Base-by-base conservation (phyloP, 2,888 invertebrate species). In the Poecilus cupreus region DNA sequence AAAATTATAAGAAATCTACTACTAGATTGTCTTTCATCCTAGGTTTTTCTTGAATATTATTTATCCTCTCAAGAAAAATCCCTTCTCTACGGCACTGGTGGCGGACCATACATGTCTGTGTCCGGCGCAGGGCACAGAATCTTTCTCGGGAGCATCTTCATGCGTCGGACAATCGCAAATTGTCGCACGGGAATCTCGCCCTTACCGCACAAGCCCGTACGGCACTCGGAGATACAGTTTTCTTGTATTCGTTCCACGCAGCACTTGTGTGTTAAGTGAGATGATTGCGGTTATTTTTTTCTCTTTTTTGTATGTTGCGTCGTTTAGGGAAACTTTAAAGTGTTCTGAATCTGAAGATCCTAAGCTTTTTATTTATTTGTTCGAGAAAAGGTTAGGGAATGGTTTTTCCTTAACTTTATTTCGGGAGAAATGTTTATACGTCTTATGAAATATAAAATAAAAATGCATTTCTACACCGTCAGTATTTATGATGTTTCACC, bases 261-360 rank as follows among this genome's bases (percentile, higher is more conserved):
- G 16, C 64, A 68, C 64, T 68, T 68, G 39, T 39, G 32, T 60
- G 60, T 32, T 46, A 78, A 64, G 60, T 60, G 78, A 78, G 16
- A 78, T 60, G 39, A 77, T 57, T 77, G 54, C 77, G 60, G 54
- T 77, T 74, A 49, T 72, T 20, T 39, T 70, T 72, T 39, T 70
- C 32, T 51, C 37, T 51, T 26, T 75, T 46, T 26, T 37, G n/a
- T n/a, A 46, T 60, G 57, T 78, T 64, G 46, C 60, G 39, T 64
- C 46, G 60, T 78, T 78, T 60, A 78, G 20, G 46, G 37, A 60
- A 68, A 64, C 46, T 60, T 78, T 78, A 78, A 78, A 78, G 64
- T 78, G 64, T 46, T 8, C 43, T 11, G 18, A 46, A 46, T 46
- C 46, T 46, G 46, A 46, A 46, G 46, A 46, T 32, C 32, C 32